phyloP scores from a whole-genome alignment of 2,797 vertebrate genomes.

The Ammospiza maritima region DNA sequence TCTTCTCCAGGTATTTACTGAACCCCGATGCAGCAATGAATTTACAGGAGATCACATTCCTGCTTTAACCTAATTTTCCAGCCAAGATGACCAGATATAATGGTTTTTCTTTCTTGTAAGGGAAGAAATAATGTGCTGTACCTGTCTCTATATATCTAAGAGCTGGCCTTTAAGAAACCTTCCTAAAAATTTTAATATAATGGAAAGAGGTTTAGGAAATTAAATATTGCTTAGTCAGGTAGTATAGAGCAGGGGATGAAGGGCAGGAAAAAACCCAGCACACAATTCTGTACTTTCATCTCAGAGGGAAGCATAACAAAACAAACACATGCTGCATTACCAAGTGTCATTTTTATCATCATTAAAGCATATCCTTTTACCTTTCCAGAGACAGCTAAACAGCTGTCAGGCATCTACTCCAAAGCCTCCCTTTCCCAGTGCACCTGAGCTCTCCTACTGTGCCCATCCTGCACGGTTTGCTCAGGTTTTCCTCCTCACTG shows the following conservation, averaged over 20 bases:
- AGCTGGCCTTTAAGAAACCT: neutral
- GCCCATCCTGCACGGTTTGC: neutral
- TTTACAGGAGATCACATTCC: neutral
- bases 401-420: neutral
- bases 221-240: neutral
- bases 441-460: neutral
- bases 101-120: neutral
- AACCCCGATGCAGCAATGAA: neutral
- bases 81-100: neutral
- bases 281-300: neutral
- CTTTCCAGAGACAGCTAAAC: neutral
- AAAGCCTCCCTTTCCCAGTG: neutral
- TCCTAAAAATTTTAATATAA: neutral
- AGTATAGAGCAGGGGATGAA: neutral
- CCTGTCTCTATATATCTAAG: neutral
- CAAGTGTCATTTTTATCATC: neutral
- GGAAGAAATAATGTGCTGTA: neutral
- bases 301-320: neutral
- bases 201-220: neutral
- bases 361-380: neutral
- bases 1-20: neutral
- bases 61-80: constrained; percentile 37
- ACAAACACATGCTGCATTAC: neutral
- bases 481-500: neutral
- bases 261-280: neutral